Evolutionary conservation across 2,797 vertebrate genomes (phyloP), one percentile per base, ranked within the genome.

Genomic region (Myoxocephalus aenaeus): DNA sequence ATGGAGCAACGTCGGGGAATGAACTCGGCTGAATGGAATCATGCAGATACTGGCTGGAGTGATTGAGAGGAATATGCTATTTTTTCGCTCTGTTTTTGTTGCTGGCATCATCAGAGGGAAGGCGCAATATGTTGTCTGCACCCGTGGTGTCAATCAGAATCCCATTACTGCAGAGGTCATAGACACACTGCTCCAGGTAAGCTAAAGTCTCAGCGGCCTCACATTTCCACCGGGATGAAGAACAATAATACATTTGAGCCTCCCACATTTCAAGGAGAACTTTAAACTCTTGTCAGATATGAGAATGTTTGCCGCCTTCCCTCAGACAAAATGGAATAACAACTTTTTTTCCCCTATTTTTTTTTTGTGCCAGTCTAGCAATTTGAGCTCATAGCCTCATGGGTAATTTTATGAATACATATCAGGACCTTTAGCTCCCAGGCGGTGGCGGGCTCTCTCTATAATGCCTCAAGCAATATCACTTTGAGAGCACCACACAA

Each of bases 81-180:
- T 75, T 57, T 42, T 42, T 53, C 54, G 38, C 61, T 32, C 70
- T 83, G 80, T 85, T 84, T 81, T 77, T 64, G 62, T 42, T 63
- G 79, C 79, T 42, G 51, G 68, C 44, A 48, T 74, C 75, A 71
- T 81, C 79, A 50, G 71, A 63, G 58, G 77, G 75, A 74, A 72
- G 64, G 48, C 58, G 18, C 71, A 81, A 79, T 72, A 65, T 77
- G 68, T 70, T 27, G 53, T 65, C 71, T 66, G 75, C 70, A 70
- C 73, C 83, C 75, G 81, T 46, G n/a, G 84, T 90, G 89, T 93
- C 92, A 90, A 79, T 93, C 89, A 92, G 84, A 89, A 89, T 91
- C 88, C 89, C 83, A 93, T 94, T 95, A 92, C 87, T 77, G 83
- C 85, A 85, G 92, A 94, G 91, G 93, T 94, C 92, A 93, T 54